These are phyloP conservation scores for Ostrea edulis DNA, from an alignment of 1,140 invertebrate genomes.

Conservation along the genomic window DNA sequence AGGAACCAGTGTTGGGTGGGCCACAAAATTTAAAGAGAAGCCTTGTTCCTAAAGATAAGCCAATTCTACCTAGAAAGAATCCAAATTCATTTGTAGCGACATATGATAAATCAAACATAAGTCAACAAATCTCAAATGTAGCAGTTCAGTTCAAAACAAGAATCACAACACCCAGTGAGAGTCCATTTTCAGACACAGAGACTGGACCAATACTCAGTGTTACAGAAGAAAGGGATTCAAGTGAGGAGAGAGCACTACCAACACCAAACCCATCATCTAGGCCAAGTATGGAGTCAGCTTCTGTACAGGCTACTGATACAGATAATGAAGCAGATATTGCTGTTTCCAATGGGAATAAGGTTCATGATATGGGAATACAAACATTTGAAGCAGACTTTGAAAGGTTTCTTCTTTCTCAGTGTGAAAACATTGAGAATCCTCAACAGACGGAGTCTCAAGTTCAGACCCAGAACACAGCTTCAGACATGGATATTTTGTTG, in stretches of 20 bases:
- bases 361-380: constrained; percentile 42
- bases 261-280: not conserved
- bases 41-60: not conserved
- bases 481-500: constrained; percentile 42
- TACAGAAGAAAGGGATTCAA: not conserved
- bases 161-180: not conserved
- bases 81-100: not conserved
- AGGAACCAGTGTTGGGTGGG: not conserved
- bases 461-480: constrained; percentile 35
- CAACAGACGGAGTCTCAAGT: constrained; percentile 34
- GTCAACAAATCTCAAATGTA: not conserved
- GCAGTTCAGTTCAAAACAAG: constrained; percentile 7
- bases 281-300: not conserved
- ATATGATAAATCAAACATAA: not conserved
- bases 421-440: constrained; percentile 3
- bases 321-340: not conserved
- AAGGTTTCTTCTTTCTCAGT: constrained; percentile 28
- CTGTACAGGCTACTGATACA: not conserved
- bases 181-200: not conserved
- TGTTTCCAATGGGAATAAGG: not conserved
- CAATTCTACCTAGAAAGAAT: not conserved
- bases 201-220: constrained; percentile 21
- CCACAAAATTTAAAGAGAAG: not conserved
- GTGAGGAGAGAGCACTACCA: not conserved
- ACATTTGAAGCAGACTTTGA: constrained; percentile 43